A percentile compares a stretch with the other conserved stretches of the same genome.
Conservation (phyloP, 2,888 invertebrate genomes). For the Bellardia bayeri region DNA sequence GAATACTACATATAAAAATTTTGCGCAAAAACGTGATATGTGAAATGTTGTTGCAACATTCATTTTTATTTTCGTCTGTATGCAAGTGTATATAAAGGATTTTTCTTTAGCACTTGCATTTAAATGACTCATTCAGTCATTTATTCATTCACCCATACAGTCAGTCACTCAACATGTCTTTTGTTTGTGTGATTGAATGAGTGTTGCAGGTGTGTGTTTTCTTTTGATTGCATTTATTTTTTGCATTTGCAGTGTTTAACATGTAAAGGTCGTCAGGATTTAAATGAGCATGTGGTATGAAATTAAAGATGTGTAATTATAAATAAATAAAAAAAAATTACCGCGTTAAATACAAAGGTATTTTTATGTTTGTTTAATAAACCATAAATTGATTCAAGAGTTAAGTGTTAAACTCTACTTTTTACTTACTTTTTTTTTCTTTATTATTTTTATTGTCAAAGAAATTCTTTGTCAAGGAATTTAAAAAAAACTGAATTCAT, state of each 20-base stretch:
- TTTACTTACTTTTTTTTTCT: not conserved
- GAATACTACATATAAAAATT: not conserved
- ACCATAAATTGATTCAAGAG: constrained; percentile 4
- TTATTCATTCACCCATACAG: constrained; percentile 17
- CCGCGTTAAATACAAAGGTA: not conserved
- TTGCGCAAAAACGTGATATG: constrained; percentile 1
- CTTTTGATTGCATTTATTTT: constrained; percentile 12
- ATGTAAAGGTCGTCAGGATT: constrained; percentile 49
- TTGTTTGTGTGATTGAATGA: not conserved
- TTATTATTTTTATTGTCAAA: not conserved
- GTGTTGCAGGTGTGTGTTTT: not conserved
- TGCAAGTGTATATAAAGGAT: not conserved
- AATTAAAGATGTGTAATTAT: constrained; percentile 38
- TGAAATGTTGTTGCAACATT: constrained; percentile 20
- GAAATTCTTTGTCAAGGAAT: not conserved
- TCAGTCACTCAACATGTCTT: constrained; percentile 35
- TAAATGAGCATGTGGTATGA: constrained; percentile 39
- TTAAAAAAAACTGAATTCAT: no score
- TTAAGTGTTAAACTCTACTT: not conserved
- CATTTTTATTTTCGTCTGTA: not conserved
- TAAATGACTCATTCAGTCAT: constrained; percentile 50
- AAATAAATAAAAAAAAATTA: constrained; percentile 16
- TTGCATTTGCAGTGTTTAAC: constrained; percentile 21
- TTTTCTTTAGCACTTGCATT: constrained; percentile 37
- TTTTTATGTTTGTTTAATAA: constrained; percentile 44